Percentiles rank a stretch among this genome's conserved stretches.
phyloP scores from a whole-genome alignment of 2,888 invertebrate species.

The Cephus pygmeus region DNA sequence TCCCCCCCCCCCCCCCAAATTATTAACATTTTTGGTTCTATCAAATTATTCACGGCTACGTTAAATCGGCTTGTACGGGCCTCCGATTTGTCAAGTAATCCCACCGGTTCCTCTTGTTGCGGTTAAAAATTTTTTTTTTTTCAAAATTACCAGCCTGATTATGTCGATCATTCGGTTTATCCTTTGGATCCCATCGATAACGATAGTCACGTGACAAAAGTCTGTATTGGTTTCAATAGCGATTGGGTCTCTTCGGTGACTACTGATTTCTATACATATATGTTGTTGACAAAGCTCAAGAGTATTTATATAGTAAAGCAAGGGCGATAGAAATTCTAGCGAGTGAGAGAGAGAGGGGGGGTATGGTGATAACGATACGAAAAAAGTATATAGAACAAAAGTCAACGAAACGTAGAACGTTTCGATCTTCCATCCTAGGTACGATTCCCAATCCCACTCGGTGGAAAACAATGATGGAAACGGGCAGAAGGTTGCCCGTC shows the following conservation, averaged over 20 bases:
- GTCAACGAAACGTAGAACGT: background rate
- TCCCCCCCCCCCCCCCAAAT: background rate
- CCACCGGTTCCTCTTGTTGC: background rate
- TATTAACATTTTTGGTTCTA: background rate
- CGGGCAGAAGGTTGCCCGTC: slow-evolving; percentile 15
- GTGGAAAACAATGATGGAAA: slow-evolving; percentile 7
- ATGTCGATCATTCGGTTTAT: background rate
- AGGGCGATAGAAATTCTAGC: background rate
- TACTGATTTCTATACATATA: background rate
- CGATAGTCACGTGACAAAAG: background rate
- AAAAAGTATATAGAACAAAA: background rate
- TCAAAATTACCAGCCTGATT: background rate
- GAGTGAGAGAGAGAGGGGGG: background rate
- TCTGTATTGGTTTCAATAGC: background rate
- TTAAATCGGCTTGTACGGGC: background rate
- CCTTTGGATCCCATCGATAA: background rate
- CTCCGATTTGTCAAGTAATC: background rate
- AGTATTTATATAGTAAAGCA: no score
- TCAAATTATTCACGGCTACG: background rate
- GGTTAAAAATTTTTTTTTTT: background rate
- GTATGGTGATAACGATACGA: background rate
- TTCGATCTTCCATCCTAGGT: background rate
- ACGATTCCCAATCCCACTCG: background rate
- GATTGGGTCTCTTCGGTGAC: background rate
- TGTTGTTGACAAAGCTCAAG: background rate